These are phyloP conservation scores for Caenorhabditis sp. DNA, from an alignment of 2,888 invertebrate genomes.

Conservation along the genomic window DNA sequence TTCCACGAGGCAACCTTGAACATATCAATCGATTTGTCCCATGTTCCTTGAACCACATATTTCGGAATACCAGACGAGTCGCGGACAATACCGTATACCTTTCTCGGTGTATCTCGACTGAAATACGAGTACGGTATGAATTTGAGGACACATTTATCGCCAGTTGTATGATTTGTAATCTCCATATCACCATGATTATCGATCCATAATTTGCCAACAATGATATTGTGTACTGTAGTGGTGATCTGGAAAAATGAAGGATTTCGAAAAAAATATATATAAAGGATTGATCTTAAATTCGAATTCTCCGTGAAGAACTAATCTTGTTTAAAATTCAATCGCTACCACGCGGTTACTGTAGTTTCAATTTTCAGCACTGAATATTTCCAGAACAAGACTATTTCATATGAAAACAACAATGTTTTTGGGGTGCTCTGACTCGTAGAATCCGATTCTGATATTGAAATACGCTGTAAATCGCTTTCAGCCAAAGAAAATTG, in stretches of 20 bases:
- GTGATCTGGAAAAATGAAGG: slow-evolving; percentile 75
- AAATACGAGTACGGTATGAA: slow-evolving; percentile 99
- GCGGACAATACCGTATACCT: slow-evolving; percentile 81
- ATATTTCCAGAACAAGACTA: too few species aligned
- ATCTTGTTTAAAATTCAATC: too few species aligned
- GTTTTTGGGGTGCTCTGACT: too few species aligned
- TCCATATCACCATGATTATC: slow-evolving; percentile 99
- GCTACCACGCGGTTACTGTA: too few species aligned
- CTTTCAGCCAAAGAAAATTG: too few species aligned
- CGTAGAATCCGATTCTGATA: too few species aligned
- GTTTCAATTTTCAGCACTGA: too few species aligned
- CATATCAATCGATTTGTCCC: slow-evolving; percentile 85
- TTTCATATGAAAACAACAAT: too few species aligned
- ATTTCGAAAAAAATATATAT: too few species aligned
- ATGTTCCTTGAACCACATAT: slow-evolving; percentile 84
- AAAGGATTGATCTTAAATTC: too few species aligned
- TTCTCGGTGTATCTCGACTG: slow-evolving; percentile 90
- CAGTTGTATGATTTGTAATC: slow-evolving; percentile 85
- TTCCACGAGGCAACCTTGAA: slow-evolving; percentile 74
- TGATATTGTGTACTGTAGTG: slow-evolving; percentile 98
- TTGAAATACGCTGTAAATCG: too few species aligned
- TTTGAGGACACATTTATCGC: slow-evolving; percentile 93
- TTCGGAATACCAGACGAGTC: slow-evolving; percentile 76
- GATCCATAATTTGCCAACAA: slow-evolving; percentile 98
- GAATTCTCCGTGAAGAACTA: too few species aligned